These are phyloP conservation scores for Formica aserva DNA, from an alignment of 2,888 invertebrate species.

Conservation along the genomic window DNA sequence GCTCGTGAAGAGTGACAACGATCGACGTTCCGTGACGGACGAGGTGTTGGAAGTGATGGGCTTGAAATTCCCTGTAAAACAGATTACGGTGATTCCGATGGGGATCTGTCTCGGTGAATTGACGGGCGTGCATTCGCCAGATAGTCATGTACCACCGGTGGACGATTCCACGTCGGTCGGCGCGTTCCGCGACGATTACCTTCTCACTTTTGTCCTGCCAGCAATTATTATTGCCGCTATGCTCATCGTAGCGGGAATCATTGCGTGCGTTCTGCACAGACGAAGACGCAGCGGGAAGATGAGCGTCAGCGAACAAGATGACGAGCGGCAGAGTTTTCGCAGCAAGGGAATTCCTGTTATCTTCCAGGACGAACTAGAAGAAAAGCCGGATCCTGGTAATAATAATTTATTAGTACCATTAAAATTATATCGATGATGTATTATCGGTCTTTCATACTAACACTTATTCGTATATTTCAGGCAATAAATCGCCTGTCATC, in stretches of 20 bases:
- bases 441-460: not conserved
- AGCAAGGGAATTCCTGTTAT: slow-evolving; percentile 97
- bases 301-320: slow-evolving; percentile 92
- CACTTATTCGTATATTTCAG: slow-evolving; percentile 64
- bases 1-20: slow-evolving; percentile 90
- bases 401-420: slow-evolving; percentile 10
- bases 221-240: slow-evolving; percentile 95
- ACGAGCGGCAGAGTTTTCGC: slow-evolving; percentile 93
- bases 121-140: slow-evolving; percentile 83
- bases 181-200: slow-evolving; percentile 88
- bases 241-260: slow-evolving; percentile 94
- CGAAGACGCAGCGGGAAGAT: slow-evolving; percentile 94
- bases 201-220: slow-evolving; percentile 95
- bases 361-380: slow-evolving; percentile 98
- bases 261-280: slow-evolving; percentile 95
- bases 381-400: slow-evolving; percentile 92
- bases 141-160: slow-evolving; percentile 78
- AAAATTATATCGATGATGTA: slow-evolving; percentile 8
- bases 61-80: slow-evolving; percentile 89
- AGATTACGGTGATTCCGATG: slow-evolving; percentile 86
- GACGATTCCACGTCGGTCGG: slow-evolving; percentile 84
- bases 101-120: slow-evolving; percentile 87
- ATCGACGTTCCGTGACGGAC: slow-evolving; percentile 85
- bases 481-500: slow-evolving; percentile 96
- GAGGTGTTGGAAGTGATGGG: slow-evolving; percentile 90